These are phyloP conservation scores for Megalops atlanticus DNA, from an alignment of 2,113 vertebrate genomes.

Conservation along the genomic window DNA sequence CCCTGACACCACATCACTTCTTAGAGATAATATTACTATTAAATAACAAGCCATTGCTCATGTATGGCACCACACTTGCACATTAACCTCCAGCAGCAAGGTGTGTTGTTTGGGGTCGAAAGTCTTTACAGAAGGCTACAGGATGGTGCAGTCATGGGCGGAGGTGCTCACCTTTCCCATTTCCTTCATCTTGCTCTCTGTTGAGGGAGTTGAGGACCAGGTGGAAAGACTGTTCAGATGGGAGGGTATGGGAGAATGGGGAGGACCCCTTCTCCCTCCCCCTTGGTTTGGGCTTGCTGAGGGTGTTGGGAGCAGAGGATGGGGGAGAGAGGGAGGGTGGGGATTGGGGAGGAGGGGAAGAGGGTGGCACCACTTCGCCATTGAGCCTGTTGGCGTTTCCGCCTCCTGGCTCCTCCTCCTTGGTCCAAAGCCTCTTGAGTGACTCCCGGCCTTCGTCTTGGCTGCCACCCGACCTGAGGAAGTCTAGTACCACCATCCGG, in stretches of 20 bases:
- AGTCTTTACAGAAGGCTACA: neutral
- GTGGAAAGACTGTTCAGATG: constrained; percentile 71
- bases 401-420: constrained; percentile 55
- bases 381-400: constrained; percentile 53
- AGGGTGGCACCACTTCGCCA: constrained; percentile 54
- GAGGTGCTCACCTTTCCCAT: constrained; percentile 66
- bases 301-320: constrained; percentile 63
- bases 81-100: neutral
- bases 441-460: constrained; percentile 63
- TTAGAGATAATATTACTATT: neutral
- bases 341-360: constrained; percentile 60
- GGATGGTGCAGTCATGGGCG: no score
- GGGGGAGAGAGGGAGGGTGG: constrained; percentile 69
- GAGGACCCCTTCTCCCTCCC: constrained; percentile 68
- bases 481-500: constrained; percentile 75
- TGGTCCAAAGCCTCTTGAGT: constrained; percentile 69
- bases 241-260: constrained; percentile 41
- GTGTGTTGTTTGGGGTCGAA: neutral
- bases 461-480: constrained; percentile 58
- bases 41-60: neutral
- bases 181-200: constrained; percentile 70
- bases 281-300: constrained; percentile 68
- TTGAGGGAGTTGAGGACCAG: constrained; percentile 75
- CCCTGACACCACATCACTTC: no score
- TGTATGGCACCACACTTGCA: neutral